Conservation (phyloP, 2,888 invertebrate species). For the Sphaeridia pumilis region DNA sequence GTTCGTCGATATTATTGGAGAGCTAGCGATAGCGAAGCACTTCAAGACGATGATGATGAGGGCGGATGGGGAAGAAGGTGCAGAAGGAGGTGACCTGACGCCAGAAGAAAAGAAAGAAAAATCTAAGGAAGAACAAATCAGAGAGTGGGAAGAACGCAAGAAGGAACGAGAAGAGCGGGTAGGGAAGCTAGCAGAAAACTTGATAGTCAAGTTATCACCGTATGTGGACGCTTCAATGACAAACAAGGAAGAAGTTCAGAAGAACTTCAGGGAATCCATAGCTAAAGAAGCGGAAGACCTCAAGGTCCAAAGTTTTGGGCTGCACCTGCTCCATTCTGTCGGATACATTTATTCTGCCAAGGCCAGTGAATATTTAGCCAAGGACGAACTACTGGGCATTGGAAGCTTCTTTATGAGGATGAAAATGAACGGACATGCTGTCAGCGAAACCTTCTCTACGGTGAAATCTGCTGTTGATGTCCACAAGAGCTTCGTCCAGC, state of each 20-base stretch:
- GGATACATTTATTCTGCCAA: slow-evolving; percentile 34
- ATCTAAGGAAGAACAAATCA: slow-evolving; percentile 28
- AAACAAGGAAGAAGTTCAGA: slow-evolving; percentile 15
- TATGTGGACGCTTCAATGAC: slow-evolving; percentile 17
- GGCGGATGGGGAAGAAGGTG: slow-evolving; percentile 24
- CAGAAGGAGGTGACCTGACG: slow-evolving; percentile 15
- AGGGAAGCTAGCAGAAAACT: slow-evolving; percentile 27
- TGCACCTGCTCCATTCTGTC: slow-evolving; percentile 33
- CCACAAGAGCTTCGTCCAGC: slow-evolving; percentile 34
- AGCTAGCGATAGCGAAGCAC: slow-evolving; percentile 34
- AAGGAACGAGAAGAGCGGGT: slow-evolving; percentile 31
- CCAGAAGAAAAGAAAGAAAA: slow-evolving; percentile 17
- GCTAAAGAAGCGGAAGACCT: slow-evolving; percentile 33
- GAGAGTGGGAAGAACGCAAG: slow-evolving; percentile 32
- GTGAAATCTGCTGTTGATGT: slow-evolving; percentile 36
- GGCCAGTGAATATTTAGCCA: slow-evolving; percentile 32
- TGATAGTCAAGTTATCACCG: slow-evolving; percentile 26
- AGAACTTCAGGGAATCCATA: slow-evolving; percentile 27
- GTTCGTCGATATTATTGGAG: slow-evolving; percentile 35
- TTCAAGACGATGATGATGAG: slow-evolving; percentile 35
- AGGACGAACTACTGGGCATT: slow-evolving; percentile 33
- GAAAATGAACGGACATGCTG: slow-evolving; percentile 34
- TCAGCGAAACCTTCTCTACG: slow-evolving; percentile 24
- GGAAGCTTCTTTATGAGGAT: slow-evolving; percentile 34
- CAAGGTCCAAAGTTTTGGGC: slow-evolving; percentile 35